Evolutionary conservation across 2,797 vertebrate species (phyloP), one percentile per base, ranked within the genome.

Genomic region (Sciurus carolinensis): DNA sequence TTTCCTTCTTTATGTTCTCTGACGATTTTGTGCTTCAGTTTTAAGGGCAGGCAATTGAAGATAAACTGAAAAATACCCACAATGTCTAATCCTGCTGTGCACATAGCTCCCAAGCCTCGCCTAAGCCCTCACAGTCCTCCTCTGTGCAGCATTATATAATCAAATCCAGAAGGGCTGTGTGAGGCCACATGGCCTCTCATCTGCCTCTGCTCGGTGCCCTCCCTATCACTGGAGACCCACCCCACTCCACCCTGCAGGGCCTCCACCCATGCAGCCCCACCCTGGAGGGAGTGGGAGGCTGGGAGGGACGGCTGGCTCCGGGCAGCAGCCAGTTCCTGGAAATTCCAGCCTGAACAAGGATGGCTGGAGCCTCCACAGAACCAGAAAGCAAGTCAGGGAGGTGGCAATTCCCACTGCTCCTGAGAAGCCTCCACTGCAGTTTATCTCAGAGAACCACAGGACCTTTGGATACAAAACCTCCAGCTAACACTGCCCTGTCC

Each of bases 191-290:
- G 4, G 89, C 90, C 90, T 92, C 87, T 66, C 94, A 11, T 28
- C 54, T 20, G 69, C 76, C 89, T 22, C 42, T 5, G 57, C 87
- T 1, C 2, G 39, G 77, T 77, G 94, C 93, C 97, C 95, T 95
- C 88, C 97, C 96, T 96, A 94, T 95, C 96, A 0, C 80, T 14
- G 75, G 67, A 54, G 96, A 90, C 97, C 96, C 97, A 97, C 98
- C 97, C 97, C 1, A 73, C 97, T 75, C 96, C 95, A 86, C 97
- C 97, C 97, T 1, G 9, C 84, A 91, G 90, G 94, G 95, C 86
- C 97, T 97, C 96, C 97, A 95, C 98, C 98, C 98, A 59, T 44
- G 90, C n/a, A 26, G 96, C 96, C 90, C 96, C 97, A 97, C 97
- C 97, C 98, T 73, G 57, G 30, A 94, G 97, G 89, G 91, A 95